These are phyloP conservation scores for Smittia aterrima DNA, from an alignment of 2,888 invertebrate species.

Conservation along the genomic window DNA sequence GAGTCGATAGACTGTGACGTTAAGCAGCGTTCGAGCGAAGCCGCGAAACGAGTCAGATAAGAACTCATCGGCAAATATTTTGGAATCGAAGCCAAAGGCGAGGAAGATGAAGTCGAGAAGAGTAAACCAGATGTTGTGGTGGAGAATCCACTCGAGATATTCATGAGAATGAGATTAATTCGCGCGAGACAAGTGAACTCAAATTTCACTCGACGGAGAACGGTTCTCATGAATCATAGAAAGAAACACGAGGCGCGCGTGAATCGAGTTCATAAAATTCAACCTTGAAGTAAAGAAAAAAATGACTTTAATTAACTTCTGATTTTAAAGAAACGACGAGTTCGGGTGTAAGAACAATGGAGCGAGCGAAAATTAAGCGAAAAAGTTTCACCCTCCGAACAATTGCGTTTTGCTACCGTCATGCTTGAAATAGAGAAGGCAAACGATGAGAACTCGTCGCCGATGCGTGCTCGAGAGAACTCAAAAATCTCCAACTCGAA, in stretches of 20 bases:
- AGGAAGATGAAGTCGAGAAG: background rate
- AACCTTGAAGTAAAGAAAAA: background rate
- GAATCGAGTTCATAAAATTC: background rate
- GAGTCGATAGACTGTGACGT: background rate
- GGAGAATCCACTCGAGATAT: background rate
- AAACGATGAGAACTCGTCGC: background rate
- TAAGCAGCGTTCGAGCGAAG: background rate
- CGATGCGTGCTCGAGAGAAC: constrained; percentile 1
- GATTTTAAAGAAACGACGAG: background rate
- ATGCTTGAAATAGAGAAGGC: background rate
- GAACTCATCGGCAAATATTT: background rate
- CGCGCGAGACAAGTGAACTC: background rate
- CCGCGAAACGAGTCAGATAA: background rate
- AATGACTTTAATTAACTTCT: constrained; percentile 13
- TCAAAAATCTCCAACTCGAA: constrained; percentile 2
- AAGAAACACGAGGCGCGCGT: constrained; percentile 1
- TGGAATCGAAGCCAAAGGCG: background rate
- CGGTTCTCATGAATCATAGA: constrained; percentile 9
- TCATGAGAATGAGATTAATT: background rate
- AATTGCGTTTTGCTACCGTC: background rate
- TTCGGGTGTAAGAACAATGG: background rate
- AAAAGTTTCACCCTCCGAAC: background rate
- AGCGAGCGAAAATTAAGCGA: background rate
- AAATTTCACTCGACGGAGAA: background rate
- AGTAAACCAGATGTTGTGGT: background rate